Base-by-base conservation (phyloP, 1,140 invertebrate species). In the Bombus difficillimus region DNA sequence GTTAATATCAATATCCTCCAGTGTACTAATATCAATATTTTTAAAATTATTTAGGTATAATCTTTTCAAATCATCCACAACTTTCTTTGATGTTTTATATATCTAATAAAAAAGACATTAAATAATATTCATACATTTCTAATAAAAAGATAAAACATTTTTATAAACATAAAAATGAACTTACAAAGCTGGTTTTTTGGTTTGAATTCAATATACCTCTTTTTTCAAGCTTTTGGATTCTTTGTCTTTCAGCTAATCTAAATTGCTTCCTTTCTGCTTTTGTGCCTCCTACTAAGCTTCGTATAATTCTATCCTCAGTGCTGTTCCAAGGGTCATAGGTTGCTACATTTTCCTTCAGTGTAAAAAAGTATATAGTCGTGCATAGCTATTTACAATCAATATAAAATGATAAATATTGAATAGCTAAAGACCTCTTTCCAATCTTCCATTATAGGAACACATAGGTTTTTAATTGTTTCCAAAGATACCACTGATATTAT, bases 401-500 rank as follows among this genome's bases (percentile, higher is more conserved):
- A n/a, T 28, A 66, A 22, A 18, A 13, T 22, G 6, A 18, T 64
- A 47, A n/a, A 37, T 43, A 41, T 13, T 32, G 0, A 22, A 32
- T 37, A 10, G 10, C 9, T n/a, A 32, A 66, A 77, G 47, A 83
- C 82, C 82, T 84, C 39, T 3, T 37, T 13, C 82, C 82, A 84
- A n/a, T 71, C 39, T 39, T 59, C 1, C 64, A 72, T 79, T 32
- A 28, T 13, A 43, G 66, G n/a, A 10, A 37, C 75, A n/a, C 12
- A 22, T 28, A 84, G 8, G 8, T 25, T 25, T 32, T 6, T 28
- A 37, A 59, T 28, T 28, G 12, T 28, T 71, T 84, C 47, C 15
- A 84, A 59, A 0, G 53, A 15, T 53, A 53, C 5, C 2, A 84
- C 32, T 43, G 53, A 13, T 43, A 75, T 75, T 25, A 72, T 12